Base-by-base conservation (phyloP, 1,140 invertebrate species). In the Gerris buenoi region DNA sequence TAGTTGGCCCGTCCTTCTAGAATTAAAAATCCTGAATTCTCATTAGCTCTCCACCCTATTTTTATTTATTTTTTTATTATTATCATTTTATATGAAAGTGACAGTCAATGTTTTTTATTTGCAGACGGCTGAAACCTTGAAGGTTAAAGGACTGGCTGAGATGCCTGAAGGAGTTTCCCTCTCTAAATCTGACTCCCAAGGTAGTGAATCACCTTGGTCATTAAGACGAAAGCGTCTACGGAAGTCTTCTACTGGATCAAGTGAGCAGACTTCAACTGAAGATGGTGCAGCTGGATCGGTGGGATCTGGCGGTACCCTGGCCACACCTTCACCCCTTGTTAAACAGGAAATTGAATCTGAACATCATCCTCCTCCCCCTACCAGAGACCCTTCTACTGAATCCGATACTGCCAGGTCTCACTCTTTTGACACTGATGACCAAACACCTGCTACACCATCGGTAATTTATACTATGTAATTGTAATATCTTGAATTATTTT, bases 71-170 rank as follows among this genome's bases (percentile, higher is more conserved):
- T n/a, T n/a, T n/a, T n/a, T n/a, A n/a, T n/a, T n/a, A n/a, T n/a
- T n/a, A n/a, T n/a, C n/a, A n/a, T n/a, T n/a, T n/a, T n/a, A n/a
- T n/a, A n/a, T n/a, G n/a, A n/a, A n/a, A n/a, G n/a, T n/a, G n/a
- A n/a, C n/a, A n/a, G n/a, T n/a, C n/a, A n/a, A n/a, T n/a, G n/a
- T 69, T 65, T 67, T 71, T 3, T 70, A 65, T 66, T 74, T 74
- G 62, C 72, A 85, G 82, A 91, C 89, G 27, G 91, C 91, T 13
- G 89, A 91, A 77, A 88, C 87, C 73, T 81, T 94, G 58, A 90
- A 92, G 78, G 90, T 94, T 56, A 89, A 93, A 83, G 86, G 90
- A 26, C 78, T 93, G 25, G 88, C 90, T 60, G 90, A 93, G 76
- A 89, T 90, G 82, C 88, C 86, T 3, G 83, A 89, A 58, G 72